Evolutionary conservation across 2,888 invertebrate species (phyloP), one percentile per base, ranked within the genome.

Genomic region (Spialia ferax): DNA sequence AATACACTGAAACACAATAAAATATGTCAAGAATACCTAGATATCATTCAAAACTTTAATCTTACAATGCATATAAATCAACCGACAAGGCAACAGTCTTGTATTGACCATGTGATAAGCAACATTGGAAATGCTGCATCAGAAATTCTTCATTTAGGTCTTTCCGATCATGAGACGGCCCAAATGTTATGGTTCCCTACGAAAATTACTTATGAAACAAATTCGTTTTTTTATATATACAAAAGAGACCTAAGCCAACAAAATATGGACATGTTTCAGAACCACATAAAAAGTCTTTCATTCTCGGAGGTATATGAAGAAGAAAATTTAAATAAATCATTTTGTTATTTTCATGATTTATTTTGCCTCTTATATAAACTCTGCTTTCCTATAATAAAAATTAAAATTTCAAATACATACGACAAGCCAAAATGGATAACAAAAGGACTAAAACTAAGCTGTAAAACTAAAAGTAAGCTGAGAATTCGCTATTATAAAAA

Each of bases 61-160:
- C 50, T 72, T 1, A 5, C 23, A 11, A 18, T 50, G 38, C 72
- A 73, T 23, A 63, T 73, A 4, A 20, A 29, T 4, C 10, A 2
- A 10, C 59, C 70, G 0, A 70, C 72, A 1, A 66, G 72, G 26
- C 5, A 15, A 11, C 62, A 68, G 5, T 48, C 73, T 4, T 71
- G 71, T 22, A 42, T 71, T 23, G 73, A 73, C 10, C 69, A 69
- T 20, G 68, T 73, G 15, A 20, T 59, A 0, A 66, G 65, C 18
- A 66, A 66, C 26, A 57, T 59, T n/a, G 26, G 15, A 20, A 22
- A 35, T 3, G 7, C 20, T 3, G 8, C 35, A 18, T 6, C 32
- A 5, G 7, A 13, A 18, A 6, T 61, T 10, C 42, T 61, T 13
- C 18, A 5, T 0, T 13, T 61, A 15, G 48, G 48, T 0, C 8